Percentiles rank a stretch among this genome's conserved stretches.
These are phyloP conservation scores for Andricus curvator DNA, from an alignment of 2,888 invertebrate genomes.

Conservation along the genomic window DNA sequence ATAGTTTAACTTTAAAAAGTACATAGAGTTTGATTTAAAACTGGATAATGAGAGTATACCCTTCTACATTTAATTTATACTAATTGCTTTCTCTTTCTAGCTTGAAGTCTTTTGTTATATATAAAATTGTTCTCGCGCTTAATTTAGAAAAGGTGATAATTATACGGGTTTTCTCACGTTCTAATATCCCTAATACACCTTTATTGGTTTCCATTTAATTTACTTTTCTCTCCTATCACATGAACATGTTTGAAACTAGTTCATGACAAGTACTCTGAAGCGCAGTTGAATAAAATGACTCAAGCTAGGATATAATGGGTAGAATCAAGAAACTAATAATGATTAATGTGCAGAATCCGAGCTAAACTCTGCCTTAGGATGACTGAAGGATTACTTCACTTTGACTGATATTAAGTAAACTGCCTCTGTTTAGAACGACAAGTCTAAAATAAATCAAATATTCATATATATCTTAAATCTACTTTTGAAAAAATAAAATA, in stretches of 20 bases:
- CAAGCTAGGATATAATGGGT: not conserved
- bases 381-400: not conserved
- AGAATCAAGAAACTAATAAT: conserved; percentile 29
- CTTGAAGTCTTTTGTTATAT: not conserved
- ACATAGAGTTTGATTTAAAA: no score
- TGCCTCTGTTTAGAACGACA: not conserved
- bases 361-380: not conserved
- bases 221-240: not conserved
- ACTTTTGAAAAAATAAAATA: not conserved
- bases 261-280: conserved; percentile 2
- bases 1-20: not conserved
- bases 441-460: not conserved
- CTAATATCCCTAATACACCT: not conserved
- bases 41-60: no score
- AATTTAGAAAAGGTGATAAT: not conserved
- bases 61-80: no score
- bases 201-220: conserved; percentile 7
- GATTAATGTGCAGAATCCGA: conserved; percentile 20
- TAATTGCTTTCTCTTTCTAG: no score
- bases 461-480: not conserved
- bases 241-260: conserved; percentile 21
- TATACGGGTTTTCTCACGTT: not conserved
- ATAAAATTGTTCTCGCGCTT: not conserved
- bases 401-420: not conserved
- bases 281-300: not conserved